Evolutionary conservation across 23 tunicate genomes (phyloP).

Genomic region (Diplosoma virens): DNA sequence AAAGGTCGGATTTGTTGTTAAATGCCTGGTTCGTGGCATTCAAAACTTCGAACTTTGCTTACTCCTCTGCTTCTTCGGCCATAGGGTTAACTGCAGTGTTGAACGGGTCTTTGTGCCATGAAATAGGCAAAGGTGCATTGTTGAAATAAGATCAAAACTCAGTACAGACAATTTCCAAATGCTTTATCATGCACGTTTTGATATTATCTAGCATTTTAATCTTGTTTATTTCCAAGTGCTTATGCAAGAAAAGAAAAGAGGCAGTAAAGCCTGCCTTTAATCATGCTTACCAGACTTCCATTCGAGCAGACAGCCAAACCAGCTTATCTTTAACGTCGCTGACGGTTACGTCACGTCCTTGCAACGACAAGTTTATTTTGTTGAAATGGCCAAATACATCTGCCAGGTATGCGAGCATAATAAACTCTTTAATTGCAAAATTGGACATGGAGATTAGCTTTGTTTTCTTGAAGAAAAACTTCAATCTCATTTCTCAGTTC

Average conservation of each 20-base stretch:
- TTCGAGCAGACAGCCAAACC: conserved; percentile 32
- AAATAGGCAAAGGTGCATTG: conserved; percentile 5
- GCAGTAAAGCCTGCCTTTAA: background rate
- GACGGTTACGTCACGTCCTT: conserved; percentile 35
- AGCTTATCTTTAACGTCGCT: conserved; percentile 38
- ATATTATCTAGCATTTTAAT: background rate
- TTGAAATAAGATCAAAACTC: conserved; percentile 10
- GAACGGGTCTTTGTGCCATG: conserved; percentile 15
- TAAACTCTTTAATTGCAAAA: conserved; percentile 5
- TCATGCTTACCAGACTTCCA: conserved; percentile 22
- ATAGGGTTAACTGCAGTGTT: conserved; percentile 6
- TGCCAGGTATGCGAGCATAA: conserved; percentile 15
- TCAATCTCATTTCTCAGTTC: conserved; percentile 26
- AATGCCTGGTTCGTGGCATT: conserved; percentile 24
- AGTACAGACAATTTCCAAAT: conserved; percentile 3
- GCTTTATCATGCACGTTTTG: background rate
- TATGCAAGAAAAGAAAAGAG: conserved; percentile 1
- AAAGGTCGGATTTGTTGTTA: conserved; percentile 6
- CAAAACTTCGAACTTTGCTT: conserved; percentile 28
- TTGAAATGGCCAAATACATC: conserved; percentile 34
- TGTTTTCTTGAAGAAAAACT: conserved; percentile 22
- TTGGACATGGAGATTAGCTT: background rate
- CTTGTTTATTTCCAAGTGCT: background rate
- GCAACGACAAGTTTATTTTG: conserved; percentile 22
- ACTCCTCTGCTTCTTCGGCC: conserved; percentile 20